Conservation (phyloP, 2,113 vertebrate species). For the Neoarius graeffei region DNA sequence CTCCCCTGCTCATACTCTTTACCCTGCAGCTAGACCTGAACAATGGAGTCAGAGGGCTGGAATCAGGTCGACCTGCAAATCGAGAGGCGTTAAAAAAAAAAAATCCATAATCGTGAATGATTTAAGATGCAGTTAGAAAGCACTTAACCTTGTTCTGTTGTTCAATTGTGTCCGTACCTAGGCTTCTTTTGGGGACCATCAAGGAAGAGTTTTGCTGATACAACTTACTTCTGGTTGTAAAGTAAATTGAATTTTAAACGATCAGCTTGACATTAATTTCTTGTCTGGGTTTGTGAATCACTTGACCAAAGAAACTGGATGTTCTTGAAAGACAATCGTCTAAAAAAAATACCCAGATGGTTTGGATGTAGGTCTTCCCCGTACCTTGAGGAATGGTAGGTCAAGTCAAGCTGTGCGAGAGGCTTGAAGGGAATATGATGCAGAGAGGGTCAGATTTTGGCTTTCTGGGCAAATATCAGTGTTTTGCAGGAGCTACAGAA, state of each 20-base stretch:
- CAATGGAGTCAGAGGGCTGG: conserved; percentile 34
- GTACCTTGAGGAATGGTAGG: not conserved
- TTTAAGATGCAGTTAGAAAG: conserved; percentile 27
- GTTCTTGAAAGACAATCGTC: not conserved
- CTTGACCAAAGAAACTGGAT: not conserved
- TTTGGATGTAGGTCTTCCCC: not conserved
- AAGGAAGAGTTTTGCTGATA: not conserved
- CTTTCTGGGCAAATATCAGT: not conserved
- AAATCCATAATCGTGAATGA: conserved; percentile 25
- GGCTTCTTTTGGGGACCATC: not conserved
- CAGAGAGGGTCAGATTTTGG: not conserved
- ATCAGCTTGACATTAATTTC: not conserved
- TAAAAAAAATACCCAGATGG: not conserved
- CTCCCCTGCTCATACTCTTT: not conserved
- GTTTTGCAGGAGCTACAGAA: not conserved
- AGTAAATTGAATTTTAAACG: not conserved
- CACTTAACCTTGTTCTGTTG: conserved; percentile 18
- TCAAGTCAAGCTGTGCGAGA: not conserved
- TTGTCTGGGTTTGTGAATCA: not conserved
- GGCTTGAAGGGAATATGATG: not conserved
- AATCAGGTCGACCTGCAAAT: conserved; percentile 36
- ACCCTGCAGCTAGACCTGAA: conserved; percentile 7
- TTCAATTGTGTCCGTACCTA: conserved; percentile 4
- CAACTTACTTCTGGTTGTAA: not conserved
- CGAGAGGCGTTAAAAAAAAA: not conserved